phyloP scores from a whole-genome alignment of 2,113 vertebrate genomes.

The Pelodiscus sinensis region DNA sequence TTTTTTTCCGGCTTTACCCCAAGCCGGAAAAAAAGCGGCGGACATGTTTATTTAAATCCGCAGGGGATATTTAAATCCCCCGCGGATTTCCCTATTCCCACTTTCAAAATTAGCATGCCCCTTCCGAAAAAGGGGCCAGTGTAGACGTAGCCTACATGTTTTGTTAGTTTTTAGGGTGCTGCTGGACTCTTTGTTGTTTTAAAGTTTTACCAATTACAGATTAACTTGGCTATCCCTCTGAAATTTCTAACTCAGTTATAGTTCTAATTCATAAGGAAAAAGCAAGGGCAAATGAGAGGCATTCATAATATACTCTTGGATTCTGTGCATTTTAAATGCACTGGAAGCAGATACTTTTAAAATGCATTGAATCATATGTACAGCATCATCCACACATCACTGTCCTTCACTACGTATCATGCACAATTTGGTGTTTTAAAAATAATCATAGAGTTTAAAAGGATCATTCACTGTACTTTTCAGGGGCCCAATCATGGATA shows the following conservation, averaged over 20 bases:
- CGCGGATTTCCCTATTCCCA: too few relatives aligned
- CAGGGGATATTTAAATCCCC: too few relatives aligned
- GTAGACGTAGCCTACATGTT: too few relatives aligned
- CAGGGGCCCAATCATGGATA: not conserved
- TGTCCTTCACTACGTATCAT: not conserved
- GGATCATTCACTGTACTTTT: not conserved
- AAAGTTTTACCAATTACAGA: too few relatives aligned
- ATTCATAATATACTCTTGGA: conserved; percentile 27
- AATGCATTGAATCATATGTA: conserved; percentile 16
- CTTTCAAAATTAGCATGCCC: too few relatives aligned
- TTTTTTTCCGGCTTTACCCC: too few relatives aligned
- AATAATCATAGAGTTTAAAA: not conserved
- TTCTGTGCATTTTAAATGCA: conserved; percentile 33
- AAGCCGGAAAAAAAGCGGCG: too few relatives aligned
- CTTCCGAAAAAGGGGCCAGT: too few relatives aligned
- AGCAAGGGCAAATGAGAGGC: conserved; percentile 34
- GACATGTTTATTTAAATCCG: too few relatives aligned
- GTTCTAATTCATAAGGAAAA: not conserved
- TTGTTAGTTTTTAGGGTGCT: too few relatives aligned
- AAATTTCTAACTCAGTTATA: conserved; percentile 40
- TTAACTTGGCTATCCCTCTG: too few relatives aligned
- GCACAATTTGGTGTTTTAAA: not conserved
- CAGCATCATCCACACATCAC: conserved; percentile 3
- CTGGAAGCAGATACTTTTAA: conserved; percentile 43
- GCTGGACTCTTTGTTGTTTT: too few relatives aligned